These are phyloP conservation scores for Endotricha flammealis DNA, from an alignment of 2,888 invertebrate genomes.

Conservation along the genomic window DNA sequence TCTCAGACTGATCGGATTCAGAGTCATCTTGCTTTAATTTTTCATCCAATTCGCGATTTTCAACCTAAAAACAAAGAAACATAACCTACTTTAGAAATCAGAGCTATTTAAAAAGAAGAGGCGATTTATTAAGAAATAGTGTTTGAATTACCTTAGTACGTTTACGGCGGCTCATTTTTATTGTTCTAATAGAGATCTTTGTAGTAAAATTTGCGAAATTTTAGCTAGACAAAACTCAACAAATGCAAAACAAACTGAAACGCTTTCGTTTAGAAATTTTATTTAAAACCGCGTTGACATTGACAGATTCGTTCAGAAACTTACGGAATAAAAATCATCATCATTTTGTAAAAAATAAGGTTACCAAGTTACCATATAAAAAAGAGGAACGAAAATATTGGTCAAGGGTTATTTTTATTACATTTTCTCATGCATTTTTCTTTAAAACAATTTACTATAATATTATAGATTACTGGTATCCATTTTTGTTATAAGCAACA, in stretches of 20 bases:
- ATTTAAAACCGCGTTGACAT: too few species aligned
- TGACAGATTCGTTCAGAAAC: too few species aligned
- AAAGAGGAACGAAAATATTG: too few species aligned
- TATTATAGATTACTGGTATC: too few species aligned
- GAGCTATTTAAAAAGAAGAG: constrained; percentile 25
- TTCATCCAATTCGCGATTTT: constrained; percentile 81
- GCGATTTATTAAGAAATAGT: background rate
- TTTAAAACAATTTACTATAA: too few species aligned
- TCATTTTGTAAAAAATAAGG: too few species aligned
- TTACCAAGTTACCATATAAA: too few species aligned
- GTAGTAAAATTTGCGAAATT: constrained; percentile 7
- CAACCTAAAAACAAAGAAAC: constrained; percentile 68
- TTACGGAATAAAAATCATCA: too few species aligned
- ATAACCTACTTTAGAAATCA: constrained; percentile 69
- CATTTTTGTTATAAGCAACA: too few species aligned
- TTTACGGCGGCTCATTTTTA: constrained; percentile 79
- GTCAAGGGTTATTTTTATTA: too few species aligned
- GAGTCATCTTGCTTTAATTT: constrained; percentile 82
- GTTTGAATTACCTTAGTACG: constrained; percentile 63
- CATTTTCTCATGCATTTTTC: too few species aligned
- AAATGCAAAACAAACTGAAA: constrained; percentile 23
- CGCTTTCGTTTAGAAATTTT: constrained; percentile 2
- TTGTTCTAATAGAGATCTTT: background rate
- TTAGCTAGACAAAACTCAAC: constrained; percentile 3
- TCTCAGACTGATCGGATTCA: constrained; percentile 80